Evolutionary conservation across 2,113 vertebrate genomes (phyloP), one percentile per base, ranked within the genome.

Genomic region (Pithys albifrons): DNA sequence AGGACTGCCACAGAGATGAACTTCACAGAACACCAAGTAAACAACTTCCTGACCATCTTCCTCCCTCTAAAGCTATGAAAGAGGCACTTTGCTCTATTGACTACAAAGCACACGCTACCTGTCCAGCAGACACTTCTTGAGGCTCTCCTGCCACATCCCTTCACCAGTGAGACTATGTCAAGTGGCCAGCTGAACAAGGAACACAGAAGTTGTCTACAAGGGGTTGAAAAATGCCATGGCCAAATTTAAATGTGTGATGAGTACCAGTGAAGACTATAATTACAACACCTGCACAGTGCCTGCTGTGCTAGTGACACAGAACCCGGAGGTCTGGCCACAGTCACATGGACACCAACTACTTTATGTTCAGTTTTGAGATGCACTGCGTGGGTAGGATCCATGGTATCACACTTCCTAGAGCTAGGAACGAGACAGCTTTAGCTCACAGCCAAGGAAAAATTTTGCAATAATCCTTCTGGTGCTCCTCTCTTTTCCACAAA

Each of bases 151-250:
- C 48, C 89, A 51, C 57, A 67, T 23, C 75, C 35, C 88, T 62
- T 67, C 8, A 1, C 7, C 1, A 73, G 18, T 0, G 24, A 66
- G 65, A 73, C 54, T 25, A 3, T 5, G 28, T 43, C 12, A 1
- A 19, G 37, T 0, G 8, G 2, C 2, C 35, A 71, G 65, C 57
- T 35, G 10, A 41, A 59, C 28, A 4, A 16, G 51, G 57, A 81
- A 19, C 48, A 49, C 25, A 0, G 31, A 61, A 61, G 35, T 28
- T 39, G 43, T 19, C 57, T 54, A n/a, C 31, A 17, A 19, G 12
- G 23, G 7, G 4, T 8, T 25, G 28, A 3, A 6, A 35, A 80
- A 43, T 6, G 35, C 33, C 45, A n/a, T 0, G 14, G 71, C 48
- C 72, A 39, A 61, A 75, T 8, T 22, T 81, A 55, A 74, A 66